phyloP scores from a whole-genome alignment of 2,888 invertebrate genomes.

The Tromatobia lineatoria region DNA sequence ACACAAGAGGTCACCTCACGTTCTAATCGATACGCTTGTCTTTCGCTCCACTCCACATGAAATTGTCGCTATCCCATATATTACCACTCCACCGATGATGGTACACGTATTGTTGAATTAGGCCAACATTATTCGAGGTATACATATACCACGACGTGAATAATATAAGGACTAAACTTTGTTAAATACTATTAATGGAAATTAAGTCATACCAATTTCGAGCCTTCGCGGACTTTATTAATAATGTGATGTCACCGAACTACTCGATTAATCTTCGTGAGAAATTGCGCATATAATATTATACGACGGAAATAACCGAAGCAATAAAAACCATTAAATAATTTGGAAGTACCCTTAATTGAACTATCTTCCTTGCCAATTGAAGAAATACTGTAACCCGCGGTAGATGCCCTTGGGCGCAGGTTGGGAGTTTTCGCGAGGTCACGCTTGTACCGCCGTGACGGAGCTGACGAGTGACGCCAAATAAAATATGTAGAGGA shows the following conservation, averaged over 20 bases:
- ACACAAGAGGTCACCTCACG: constrained; percentile 12
- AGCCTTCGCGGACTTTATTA: background rate
- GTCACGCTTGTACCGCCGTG: background rate
- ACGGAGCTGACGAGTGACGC: constrained; percentile 17
- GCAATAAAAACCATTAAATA: too few species aligned
- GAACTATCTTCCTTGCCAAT: background rate
- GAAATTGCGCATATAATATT: background rate
- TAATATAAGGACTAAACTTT: too few species aligned
- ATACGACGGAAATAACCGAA: background rate
- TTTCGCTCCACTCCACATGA: constrained; percentile 33
- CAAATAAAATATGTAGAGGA: constrained; percentile 50
- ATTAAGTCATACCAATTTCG: background rate
- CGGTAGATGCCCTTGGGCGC: background rate
- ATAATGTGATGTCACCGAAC: too few species aligned
- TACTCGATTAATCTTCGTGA: background rate
- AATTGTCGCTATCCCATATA: constrained; percentile 14
- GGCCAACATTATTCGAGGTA: constrained; percentile 4
- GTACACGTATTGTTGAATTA: constrained; percentile 36
- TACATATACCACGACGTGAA: background rate
- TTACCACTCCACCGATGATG: background rate
- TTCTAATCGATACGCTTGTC: constrained; percentile 29
- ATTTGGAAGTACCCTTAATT: too few species aligned
- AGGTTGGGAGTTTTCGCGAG: constrained; percentile 29
- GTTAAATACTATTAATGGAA: constrained; percentile 9
- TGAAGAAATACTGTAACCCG: background rate